phyloP scores from a whole-genome alignment of 2,113 vertebrate genomes.

The Seriola quinqueradiata region DNA sequence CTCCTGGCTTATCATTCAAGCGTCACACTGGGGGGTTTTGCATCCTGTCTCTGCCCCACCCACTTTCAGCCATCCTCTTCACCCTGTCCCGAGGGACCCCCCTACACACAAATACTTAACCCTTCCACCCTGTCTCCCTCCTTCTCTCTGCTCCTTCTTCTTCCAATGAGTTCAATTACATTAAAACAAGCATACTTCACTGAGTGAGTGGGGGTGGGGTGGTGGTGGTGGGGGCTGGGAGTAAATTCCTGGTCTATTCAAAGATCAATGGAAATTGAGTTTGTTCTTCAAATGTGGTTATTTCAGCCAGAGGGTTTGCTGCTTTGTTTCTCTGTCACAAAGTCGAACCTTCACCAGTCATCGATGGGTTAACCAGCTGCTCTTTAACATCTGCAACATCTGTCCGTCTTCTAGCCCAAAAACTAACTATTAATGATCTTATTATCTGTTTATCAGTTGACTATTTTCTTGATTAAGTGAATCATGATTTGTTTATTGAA shows the following conservation, averaged over 20 bases:
- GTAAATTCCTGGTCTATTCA: slow-evolving; percentile 52
- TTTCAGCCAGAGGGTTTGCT: neutral
- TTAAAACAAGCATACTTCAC: slow-evolving; percentile 47
- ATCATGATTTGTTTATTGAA: neutral
- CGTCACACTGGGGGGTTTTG: slow-evolving; percentile 51
- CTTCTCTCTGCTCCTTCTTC: neutral
- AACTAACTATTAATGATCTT: neutral
- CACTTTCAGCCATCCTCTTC: slow-evolving; percentile 53
- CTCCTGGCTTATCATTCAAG: slow-evolving; percentile 72
- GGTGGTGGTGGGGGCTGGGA: neutral
- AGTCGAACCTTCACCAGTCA: neutral
- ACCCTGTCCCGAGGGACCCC: slow-evolving; percentile 51
- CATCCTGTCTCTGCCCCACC: slow-evolving; percentile 70
- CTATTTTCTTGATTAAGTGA: too few relatives aligned
- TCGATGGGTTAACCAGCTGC: slow-evolving; percentile 32
- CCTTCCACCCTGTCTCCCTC: slow-evolving; percentile 18
- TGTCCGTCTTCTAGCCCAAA: neutral
- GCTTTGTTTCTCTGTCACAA: slow-evolving; percentile 46
- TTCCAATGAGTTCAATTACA: slow-evolving; percentile 53
- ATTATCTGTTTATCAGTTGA: too few relatives aligned
- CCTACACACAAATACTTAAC: slow-evolving; percentile 19
- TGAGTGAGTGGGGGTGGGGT: slow-evolving; percentile 6
- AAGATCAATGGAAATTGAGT: slow-evolving; percentile 72
- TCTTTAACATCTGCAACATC: slow-evolving; percentile 33
- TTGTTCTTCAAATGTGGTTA: slow-evolving; percentile 64